Base-by-base conservation (phyloP, 2,888 invertebrate species). In the Acrocera orbiculus region DNA sequence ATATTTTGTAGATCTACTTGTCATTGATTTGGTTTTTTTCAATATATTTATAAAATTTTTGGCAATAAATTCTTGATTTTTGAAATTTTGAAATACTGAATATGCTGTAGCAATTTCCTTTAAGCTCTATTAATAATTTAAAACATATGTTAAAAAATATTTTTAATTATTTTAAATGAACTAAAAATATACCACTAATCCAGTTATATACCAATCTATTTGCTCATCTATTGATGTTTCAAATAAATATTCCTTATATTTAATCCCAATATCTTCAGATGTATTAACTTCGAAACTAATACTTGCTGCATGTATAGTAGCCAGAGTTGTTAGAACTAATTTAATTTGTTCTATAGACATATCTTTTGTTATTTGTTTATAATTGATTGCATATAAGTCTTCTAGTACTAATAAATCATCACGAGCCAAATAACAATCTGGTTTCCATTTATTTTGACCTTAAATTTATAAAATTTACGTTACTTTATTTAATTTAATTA, bases 1-100 rank as follows among this genome's bases (percentile, higher is more conserved):
- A 51, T 61, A 56, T 29, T 45, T 46, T 28, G 48, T 22, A 4
- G 62, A 54, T 10, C 58, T 39, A 29, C 50, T 48, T 1, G 46
- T 46, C 50, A 54, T 54, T n/a, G 43, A 47, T 19, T 49, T 56
- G 1, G 53, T 39, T 1, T 37, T 38, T 11, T 49, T 46, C 16
- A 54, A 33, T 14, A 30, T 42, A 19, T 43, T 39, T 5, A 51
- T 42, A 20, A 59, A 37, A 16, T 53, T 47, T 3, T 49, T 42
- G 1, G 32, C 34, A n/a, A 58, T 45, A 19, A 48, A 50, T 4
- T 43, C 37, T 36, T 47, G 49, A 30, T 47, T 36, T 5, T 29
- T 26, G 1, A 27, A 29, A 0, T 35, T 14, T 32, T 50, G 46
- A 38, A 48, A 49, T 22, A 45, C 32, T 1, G 50, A 44, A 43